Conservation (phyloP, 1,140 invertebrate species). For the Pseudoatta argentina region DNA sequence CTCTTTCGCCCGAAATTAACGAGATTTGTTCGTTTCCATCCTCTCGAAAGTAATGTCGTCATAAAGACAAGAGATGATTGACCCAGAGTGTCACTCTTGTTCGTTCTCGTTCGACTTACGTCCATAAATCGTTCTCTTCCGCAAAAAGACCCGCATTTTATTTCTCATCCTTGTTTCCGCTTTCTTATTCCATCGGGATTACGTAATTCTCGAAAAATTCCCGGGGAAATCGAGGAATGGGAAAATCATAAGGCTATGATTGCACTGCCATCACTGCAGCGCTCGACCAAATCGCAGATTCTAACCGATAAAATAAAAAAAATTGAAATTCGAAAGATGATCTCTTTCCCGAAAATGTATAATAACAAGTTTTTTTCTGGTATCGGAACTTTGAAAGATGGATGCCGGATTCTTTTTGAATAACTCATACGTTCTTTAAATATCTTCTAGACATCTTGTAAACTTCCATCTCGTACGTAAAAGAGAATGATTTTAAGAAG, state of each 20-base stretch:
- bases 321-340: not conserved
- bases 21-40: conserved; percentile 6
- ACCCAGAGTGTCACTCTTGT: conserved; percentile 37
- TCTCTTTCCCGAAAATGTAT: not conserved
- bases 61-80: conserved; percentile 48
- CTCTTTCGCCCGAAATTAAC: conserved; percentile 22
- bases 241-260: conserved; percentile 44
- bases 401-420: not conserved
- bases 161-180: not conserved
- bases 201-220: conserved; percentile 55
- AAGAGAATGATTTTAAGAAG: not conserved
- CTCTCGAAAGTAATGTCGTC: conserved; percentile 36
- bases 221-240: conserved; percentile 5
- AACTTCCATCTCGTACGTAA: not conserved
- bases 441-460: not conserved
- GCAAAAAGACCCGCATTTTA: conserved; percentile 27
- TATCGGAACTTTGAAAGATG: not conserved
- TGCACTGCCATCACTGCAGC: conserved; percentile 17
- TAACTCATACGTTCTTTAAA: not conserved
- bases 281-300: not conserved
- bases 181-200: not conserved
- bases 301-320: conserved; percentile 11
- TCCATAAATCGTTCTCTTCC: conserved; percentile 15
- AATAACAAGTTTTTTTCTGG: not conserved
- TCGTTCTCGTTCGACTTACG: conserved; percentile 39